Conservation (phyloP, 2,888 invertebrate genomes). For the Ennomos erosarius region DNA sequence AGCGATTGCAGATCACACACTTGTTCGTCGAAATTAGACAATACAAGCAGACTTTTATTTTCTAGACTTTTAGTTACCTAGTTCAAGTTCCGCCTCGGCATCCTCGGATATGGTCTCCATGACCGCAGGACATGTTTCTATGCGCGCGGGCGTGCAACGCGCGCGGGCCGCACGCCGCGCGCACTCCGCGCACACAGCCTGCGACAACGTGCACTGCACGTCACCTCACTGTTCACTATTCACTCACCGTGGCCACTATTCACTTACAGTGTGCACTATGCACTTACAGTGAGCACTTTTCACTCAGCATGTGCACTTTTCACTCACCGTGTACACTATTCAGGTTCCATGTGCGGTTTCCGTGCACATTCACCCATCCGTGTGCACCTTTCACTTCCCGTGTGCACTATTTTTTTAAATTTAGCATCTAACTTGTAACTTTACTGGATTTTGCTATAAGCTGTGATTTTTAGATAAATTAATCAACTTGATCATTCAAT, state of each 20-base stretch:
- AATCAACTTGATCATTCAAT: no score
- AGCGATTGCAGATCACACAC: no score
- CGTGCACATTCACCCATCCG: background rate
- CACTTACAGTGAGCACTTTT: background rate
- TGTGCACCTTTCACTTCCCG: background rate
- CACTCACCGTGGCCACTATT: background rate
- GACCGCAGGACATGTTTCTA: conserved; percentile 71
- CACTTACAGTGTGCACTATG: background rate
- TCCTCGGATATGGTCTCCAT: conserved; percentile 90
- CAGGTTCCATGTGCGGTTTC: background rate
- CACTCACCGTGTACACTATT: background rate
- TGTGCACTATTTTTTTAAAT: no score
- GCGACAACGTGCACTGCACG: conserved; percentile 56
- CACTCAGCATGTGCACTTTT: background rate
- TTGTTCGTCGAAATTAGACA: no score
- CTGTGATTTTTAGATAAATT: no score
- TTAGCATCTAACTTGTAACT: no score
- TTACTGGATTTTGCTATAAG: no score
- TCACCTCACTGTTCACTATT: conserved; percentile 8
- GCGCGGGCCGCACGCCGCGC: conserved; percentile 73
- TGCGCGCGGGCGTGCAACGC: conserved; percentile 68
- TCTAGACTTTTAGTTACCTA: conserved; percentile 84
- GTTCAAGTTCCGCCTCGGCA: conserved; percentile 88
- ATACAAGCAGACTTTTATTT: no score
- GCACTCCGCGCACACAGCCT: conserved; percentile 64